Conservation (phyloP, 2,888 invertebrate species). For the Cataglyphis altisquamis region DNA sequence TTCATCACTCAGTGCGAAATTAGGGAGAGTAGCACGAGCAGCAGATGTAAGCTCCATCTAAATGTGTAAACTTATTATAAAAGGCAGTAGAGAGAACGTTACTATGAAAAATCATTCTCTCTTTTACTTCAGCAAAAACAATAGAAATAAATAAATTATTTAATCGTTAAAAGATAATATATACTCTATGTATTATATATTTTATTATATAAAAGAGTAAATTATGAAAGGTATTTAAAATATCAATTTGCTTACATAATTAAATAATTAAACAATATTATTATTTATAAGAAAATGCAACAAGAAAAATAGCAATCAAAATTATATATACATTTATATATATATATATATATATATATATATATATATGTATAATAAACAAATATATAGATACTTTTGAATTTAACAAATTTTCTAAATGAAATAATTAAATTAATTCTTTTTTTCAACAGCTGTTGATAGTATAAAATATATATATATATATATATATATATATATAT, state of each 20-base stretch:
- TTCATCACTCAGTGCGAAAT: constrained; percentile 52
- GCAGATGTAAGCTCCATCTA: background rate
- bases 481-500: no score
- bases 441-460: background rate
- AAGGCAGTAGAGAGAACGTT: background rate
- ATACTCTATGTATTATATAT: background rate
- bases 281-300: background rate
- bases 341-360: background rate
- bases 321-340: background rate
- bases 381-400: background rate
- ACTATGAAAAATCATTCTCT: constrained; percentile 6
- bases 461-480: background rate
- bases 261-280: background rate
- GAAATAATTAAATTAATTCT: background rate
- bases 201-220: background rate
- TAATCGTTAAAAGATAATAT: background rate
- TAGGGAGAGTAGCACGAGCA: constrained; percentile 4
- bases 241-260: background rate
- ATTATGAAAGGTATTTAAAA: background rate
- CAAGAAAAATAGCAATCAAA: background rate
- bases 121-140: background rate
- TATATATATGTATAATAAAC: background rate
- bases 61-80: constrained; percentile 30
- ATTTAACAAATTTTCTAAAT: constrained; percentile 10
- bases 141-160: background rate